Conservation (phyloP, 2,888 invertebrate species). For the Drosophila ustulata region DNA sequence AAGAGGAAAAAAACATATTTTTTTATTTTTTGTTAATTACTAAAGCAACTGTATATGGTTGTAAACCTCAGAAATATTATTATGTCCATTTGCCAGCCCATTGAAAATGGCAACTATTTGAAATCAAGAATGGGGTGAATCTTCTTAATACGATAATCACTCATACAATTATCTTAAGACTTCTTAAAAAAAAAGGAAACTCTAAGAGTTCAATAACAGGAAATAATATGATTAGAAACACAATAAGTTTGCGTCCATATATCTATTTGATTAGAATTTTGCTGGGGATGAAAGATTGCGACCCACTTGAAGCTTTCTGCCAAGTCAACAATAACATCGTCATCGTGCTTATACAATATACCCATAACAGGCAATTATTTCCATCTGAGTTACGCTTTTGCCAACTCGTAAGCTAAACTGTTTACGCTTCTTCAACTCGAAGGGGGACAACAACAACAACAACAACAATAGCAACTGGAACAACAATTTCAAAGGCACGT, state of each 20-base stretch:
- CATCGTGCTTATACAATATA: constrained; percentile 14
- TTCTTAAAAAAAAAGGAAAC: background rate
- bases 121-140: no score
- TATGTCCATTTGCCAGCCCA: no score
- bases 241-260: background rate
- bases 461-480: constrained; percentile 32
- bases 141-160: no score
- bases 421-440: constrained; percentile 55
- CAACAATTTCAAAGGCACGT: constrained; percentile 63
- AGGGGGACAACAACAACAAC: constrained; percentile 32
- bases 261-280: constrained; percentile 4
- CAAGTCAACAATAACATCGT: constrained; percentile 14
- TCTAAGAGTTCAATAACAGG: background rate
- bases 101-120: no score
- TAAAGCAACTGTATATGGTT: no score
- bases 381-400: constrained; percentile 50
- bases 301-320: constrained; percentile 1
- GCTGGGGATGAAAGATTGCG: background rate
- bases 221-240: constrained; percentile 1
- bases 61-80: no score
- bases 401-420: constrained; percentile 57
- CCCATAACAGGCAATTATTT: constrained; percentile 46
- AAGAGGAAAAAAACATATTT: no score
- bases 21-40: no score
- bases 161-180: no score